Base-by-base conservation (phyloP, 64 coral and sea anemone genomes). In the Porites lutea region DNA sequence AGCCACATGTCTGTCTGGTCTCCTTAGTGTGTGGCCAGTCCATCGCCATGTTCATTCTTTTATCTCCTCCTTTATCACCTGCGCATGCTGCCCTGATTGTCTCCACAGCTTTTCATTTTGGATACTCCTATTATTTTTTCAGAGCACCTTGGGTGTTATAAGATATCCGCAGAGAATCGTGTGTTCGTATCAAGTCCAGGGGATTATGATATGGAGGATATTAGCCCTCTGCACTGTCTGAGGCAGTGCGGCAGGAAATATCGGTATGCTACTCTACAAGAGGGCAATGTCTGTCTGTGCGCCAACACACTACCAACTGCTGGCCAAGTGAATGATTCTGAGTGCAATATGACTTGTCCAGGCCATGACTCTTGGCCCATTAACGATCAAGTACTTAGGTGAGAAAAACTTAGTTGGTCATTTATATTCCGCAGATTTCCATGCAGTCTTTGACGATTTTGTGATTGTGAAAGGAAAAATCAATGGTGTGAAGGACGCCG, bases 211-310 rank as follows among this genome's bases (percentile, higher is more conserved):
- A 27, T 78, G 14, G 1, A 52, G 10, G 92, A 97, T 60, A 65
- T 97, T 2, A 97, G 95, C 65, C 95, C 95, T 72, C 74, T 97
- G 16, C 74, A 83, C 55, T 97, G 95, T 48, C 20, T 94, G 8
- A 66, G 79, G 12, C 82, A 90, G 69, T 97, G 95, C 48, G 95
- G 95, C 51, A 55, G 55, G 50, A 97, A 88, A 80, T 97, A 97
- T 59, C 86, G 82, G 46, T 97, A 94, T 89, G 95, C 95, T 4
- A 74, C 95, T 2, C 10, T 97, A 18, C 92, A 94, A 59, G 62
- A 94, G 19, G 92, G 95, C 6, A 87, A 74, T 11, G 72, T 91
- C 19, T 97, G 95, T 37, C 74, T 97, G 22, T 97, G 95, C 72
- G 88, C 92, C 12, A 94, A 94, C 71, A 59, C 82, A 12, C n/a